Evolutionary conservation across 2,113 vertebrate species (phyloP), one percentile per base, ranked within the genome.

Genomic region (Silurus asotus): DNA sequence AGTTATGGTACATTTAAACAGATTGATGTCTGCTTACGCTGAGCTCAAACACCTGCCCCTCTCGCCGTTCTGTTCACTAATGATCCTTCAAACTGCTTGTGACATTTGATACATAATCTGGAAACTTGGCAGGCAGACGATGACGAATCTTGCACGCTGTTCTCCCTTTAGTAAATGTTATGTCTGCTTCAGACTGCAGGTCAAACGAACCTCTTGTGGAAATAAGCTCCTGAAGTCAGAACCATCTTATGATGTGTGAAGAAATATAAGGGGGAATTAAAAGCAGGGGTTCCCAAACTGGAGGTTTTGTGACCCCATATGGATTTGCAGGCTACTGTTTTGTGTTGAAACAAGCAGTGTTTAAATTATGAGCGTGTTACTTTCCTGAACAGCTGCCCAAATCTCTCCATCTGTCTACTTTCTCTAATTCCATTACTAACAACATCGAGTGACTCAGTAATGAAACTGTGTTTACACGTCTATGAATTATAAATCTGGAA

Each of bases 1-100:
- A 10, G 61, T 80, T 85, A 37, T 85, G 51, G 58, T 78, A 48
- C 74, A 84, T 84, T 84, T 84, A 23, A 8, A 13, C 61, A 78
- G 84, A 78, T 45, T 85, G 75, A 85, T 78, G 51, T 49, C 49
- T 51, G 74, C 49, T 58, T 69, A 49, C n/a, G 61, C 25, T 10
- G n/a, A 85, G 72, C 74, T 59, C 37, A 49, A 77, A 77, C 58
- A 72, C 62, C 48, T 53, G 58, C 59, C 74, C 49, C 59, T 25
- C 15, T 58, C 14, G 10, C 10, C 64, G n/a, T 28, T 77, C 11
- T 64, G 59, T 62, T 59, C 45, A 49, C 58, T 64, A 84, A 84
- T 84, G 83, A 78, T 78, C 61, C 65, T 58, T 70, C 51, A 83
- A 67, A 65, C 61, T 48, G n/a, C 19, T 8, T 25, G 7, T 78